These are phyloP conservation scores for Lordiphosa fenestrarum DNA, from an alignment of 2,888 invertebrate species.

Conservation along the genomic window DNA sequence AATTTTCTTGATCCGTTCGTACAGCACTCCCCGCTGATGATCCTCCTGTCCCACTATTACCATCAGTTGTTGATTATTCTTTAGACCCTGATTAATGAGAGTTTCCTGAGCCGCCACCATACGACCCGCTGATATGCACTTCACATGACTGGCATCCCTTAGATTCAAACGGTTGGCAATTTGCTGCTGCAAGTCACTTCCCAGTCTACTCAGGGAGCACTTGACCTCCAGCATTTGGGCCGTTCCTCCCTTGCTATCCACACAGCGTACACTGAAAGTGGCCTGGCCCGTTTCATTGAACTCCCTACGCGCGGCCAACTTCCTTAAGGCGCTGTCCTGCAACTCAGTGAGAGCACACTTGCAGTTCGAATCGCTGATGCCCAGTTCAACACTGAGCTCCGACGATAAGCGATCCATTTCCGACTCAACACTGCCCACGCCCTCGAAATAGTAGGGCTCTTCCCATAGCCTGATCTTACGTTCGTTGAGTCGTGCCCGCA, in stretches of 20 bases:
- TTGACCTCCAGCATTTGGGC: slow-evolving; percentile 82
- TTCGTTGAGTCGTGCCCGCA: slow-evolving; percentile 85
- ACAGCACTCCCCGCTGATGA: slow-evolving; percentile 81
- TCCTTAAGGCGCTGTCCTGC: slow-evolving; percentile 83
- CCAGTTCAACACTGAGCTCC: slow-evolving; percentile 83
- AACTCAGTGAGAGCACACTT: slow-evolving; percentile 38
- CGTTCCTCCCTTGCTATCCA: slow-evolving; percentile 80
- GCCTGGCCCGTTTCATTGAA: slow-evolving; percentile 87
- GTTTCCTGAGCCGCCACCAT: slow-evolving; percentile 82
- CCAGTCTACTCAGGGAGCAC: slow-evolving; percentile 81
- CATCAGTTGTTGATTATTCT: slow-evolving; percentile 86
- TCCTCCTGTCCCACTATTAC: slow-evolving; percentile 81
- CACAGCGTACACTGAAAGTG: slow-evolving; percentile 86
- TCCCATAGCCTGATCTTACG: slow-evolving; percentile 89
- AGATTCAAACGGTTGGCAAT: slow-evolving; percentile 81
- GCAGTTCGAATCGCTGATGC: slow-evolving; percentile 70
- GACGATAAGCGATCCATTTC: slow-evolving; percentile 79
- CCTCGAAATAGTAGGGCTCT: slow-evolving; percentile 84
- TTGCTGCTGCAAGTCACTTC: slow-evolving; percentile 82
- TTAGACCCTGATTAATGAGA: slow-evolving; percentile 84
- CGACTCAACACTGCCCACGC: slow-evolving; percentile 80
- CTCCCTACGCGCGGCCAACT: slow-evolving; percentile 85
- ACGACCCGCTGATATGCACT: slow-evolving; percentile 86
- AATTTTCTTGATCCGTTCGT: slow-evolving; percentile 82
- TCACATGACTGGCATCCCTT: slow-evolving; percentile 81